Evolutionary conservation across 1,140 invertebrate species (phyloP).

Genomic region (Nomia melanderi): DNA sequence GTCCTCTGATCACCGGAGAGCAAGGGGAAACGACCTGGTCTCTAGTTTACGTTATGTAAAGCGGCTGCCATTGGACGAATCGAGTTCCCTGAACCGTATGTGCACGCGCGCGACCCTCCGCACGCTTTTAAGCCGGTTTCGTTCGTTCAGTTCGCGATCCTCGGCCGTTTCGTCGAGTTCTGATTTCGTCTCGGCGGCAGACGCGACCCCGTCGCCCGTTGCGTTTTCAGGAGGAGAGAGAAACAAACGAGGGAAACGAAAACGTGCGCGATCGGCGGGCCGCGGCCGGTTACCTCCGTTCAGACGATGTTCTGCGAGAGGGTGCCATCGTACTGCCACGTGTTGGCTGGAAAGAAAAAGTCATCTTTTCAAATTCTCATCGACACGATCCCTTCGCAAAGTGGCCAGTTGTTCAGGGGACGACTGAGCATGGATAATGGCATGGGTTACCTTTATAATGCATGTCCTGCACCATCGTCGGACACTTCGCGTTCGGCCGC

Average conservation of each 20-base stretch:
- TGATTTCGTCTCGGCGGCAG: no score
- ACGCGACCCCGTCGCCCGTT: no score
- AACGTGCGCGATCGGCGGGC: background rate
- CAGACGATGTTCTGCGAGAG: constrained; percentile 75
- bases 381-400: constrained; percentile 55
- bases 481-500: constrained; percentile 84
- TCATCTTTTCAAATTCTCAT: constrained; percentile 74
- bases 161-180: no score
- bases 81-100: constrained; percentile 25
- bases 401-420: constrained; percentile 38
- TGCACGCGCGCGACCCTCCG: no score
- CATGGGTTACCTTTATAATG: constrained; percentile 84
- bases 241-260: background rate
- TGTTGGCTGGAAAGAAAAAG: constrained; percentile 78
- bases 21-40: no score
- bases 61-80: constrained; percentile 21
- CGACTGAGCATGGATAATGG: constrained; percentile 55
- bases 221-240: no score
- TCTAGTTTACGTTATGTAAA: background rate
- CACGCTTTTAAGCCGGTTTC: background rate
- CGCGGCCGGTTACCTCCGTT: constrained; percentile 38
- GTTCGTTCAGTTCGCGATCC: background rate
- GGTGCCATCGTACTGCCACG: constrained; percentile 75
- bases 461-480: constrained; percentile 87
- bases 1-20: no score